Evolutionary conservation across 2,888 invertebrate species (phyloP).

Genomic region (Furcula furcula): DNA sequence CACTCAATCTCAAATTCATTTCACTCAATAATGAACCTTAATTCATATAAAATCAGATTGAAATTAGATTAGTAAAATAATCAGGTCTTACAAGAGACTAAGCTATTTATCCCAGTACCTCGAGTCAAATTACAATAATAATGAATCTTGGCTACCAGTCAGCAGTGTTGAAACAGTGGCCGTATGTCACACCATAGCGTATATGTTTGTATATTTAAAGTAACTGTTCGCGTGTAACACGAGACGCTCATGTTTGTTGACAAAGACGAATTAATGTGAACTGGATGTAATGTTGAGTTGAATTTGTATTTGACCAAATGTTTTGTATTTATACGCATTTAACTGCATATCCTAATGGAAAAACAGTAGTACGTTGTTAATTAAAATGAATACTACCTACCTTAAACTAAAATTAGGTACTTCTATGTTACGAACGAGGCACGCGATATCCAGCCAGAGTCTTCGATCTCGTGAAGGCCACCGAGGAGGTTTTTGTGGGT

Average conservation of each 20-base stretch:
- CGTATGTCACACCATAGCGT: constrained; percentile 37
- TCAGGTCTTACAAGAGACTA: constrained; percentile 37
- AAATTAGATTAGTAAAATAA: constrained; percentile 20
- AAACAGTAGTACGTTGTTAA: too few species aligned
- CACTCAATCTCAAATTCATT: too few species aligned
- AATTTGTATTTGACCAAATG: too few species aligned
- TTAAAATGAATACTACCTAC: constrained; percentile 13
- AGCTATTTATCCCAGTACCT: constrained; percentile 55
- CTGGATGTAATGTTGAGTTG: not conserved
- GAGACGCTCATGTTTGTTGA: constrained; percentile 2
- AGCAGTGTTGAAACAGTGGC: constrained; percentile 41
- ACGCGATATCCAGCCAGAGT: too few species aligned
- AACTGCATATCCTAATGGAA: not conserved
- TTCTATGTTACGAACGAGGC: too few species aligned
- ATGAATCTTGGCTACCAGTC: constrained; percentile 54
- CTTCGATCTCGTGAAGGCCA: too few species aligned
- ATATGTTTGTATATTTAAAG: constrained; percentile 15
- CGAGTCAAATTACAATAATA: constrained; percentile 66
- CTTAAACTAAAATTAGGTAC: too few species aligned
- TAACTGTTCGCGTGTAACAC: constrained; percentile 10
- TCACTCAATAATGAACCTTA: constrained; percentile 30
- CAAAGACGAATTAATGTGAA: not conserved
- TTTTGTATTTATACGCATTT: not conserved
- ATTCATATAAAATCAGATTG: constrained; percentile 17
- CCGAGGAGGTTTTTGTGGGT: too few species aligned